Base-by-base conservation (phyloP, 2,797 vertebrate genomes). In the Chloroceryle amazona region DNA sequence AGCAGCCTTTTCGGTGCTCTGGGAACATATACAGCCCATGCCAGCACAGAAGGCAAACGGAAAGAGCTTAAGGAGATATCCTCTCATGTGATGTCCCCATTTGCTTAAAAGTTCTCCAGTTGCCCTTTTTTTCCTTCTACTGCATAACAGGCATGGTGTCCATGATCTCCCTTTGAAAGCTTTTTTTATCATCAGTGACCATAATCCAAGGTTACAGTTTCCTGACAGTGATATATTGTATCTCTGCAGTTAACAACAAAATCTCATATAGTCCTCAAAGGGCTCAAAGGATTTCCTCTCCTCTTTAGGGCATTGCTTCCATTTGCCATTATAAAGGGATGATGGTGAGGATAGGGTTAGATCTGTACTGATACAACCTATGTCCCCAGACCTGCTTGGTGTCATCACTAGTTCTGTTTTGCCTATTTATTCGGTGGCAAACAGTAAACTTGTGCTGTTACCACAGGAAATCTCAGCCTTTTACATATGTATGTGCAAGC, bases 141-240 rank as follows among this genome's bases (percentile, higher is more conserved):
- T 11, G 44, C 6, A 42, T 85, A 89, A 80, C 13, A 85, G 52
- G 57, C 57, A 41, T 16, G 13, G n/a, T 93, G 96, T 90, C 81
- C 68, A 85, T 89, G 91, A 83, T 23, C 42, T 93, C n/a, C 86
- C 42, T 72, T 81, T 68, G 81, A 93, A 94, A 86, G 46, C 12
- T 72, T 61, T 85, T 96, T 92, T 94, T 94, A 83, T 85, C 82
- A 83, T 68, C 88, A 58, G 71, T 93, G 83, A 91, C 90, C 88
- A 57, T 92, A 93, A 94, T 92, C 74, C 83, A 90, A 72, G 88
- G 90, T 80, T 91, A 85, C 88, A 0, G 1, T 49, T 89, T 94
- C 71, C 61, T 94, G 95, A 93, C 92, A 95, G 90, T 94, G 94
- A 96, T 94, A 90, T 62, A 94, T 94, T 89, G 49, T 90, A 91